Percentiles rank a stretch among this genome's conserved stretches.
phyloP scores from a whole-genome alignment of 2,797 vertebrate species.

The Galago senegalensis region DNA sequence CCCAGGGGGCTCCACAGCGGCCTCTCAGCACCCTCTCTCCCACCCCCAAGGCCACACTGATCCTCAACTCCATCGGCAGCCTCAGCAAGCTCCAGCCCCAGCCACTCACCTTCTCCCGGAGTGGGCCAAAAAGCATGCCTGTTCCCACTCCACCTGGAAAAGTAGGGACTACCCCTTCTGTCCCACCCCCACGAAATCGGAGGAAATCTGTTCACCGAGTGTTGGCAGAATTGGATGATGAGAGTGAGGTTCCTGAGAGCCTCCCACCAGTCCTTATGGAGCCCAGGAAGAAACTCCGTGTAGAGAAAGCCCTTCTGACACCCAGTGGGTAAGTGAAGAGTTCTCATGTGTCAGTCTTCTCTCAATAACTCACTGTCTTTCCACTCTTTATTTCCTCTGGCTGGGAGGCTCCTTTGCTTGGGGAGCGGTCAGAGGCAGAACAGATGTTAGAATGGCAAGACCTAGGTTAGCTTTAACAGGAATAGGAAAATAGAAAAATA shows the following conservation, averaged over 20 bases:
- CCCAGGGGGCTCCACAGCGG: constrained; percentile 83
- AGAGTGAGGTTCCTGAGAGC: constrained; percentile 80
- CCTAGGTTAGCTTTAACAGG: not conserved
- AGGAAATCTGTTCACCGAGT: constrained; percentile 96
- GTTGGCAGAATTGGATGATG: constrained; percentile 93
- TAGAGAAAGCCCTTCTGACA: constrained; percentile 86
- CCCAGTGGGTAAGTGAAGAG: constrained; percentile 88
- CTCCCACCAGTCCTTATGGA: constrained; percentile 17
- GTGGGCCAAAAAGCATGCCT: constrained; percentile 53
- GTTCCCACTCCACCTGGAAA: not conserved
- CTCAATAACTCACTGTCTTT: not conserved
- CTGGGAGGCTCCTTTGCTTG: not conserved
- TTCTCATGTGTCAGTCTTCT: no score
- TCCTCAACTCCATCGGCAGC: constrained; percentile 96
- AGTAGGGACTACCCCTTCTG: constrained; percentile 44
- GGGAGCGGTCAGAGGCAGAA: not conserved
- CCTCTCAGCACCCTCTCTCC: constrained; percentile 77
- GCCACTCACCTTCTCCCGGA: constrained; percentile 91
- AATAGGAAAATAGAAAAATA: no score
- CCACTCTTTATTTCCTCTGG: not conserved
- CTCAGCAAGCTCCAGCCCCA: constrained; percentile 95
- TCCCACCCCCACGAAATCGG: constrained; percentile 89
- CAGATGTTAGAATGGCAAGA: not conserved
- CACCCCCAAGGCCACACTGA: constrained; percentile 91
- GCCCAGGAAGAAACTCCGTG: constrained; percentile 84